These are phyloP conservation scores for Bellardia bayeri DNA, from an alignment of 2,888 invertebrate genomes.

Conservation along the genomic window DNA sequence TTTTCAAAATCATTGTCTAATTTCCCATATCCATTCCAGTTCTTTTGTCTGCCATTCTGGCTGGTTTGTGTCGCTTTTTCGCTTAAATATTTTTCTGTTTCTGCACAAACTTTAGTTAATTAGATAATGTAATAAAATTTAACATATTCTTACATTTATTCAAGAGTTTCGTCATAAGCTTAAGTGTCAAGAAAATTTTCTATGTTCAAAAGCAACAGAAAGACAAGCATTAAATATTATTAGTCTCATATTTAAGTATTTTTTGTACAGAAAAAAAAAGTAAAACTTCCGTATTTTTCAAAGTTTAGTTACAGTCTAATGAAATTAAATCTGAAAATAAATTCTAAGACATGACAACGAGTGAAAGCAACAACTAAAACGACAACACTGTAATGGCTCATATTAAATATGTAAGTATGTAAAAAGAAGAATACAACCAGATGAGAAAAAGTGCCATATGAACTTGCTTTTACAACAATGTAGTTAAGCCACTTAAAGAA, in stretches of 20 bases:
- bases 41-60: background rate
- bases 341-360: conserved; percentile 27
- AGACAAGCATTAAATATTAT: background rate
- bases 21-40: background rate
- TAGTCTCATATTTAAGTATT: conserved; percentile 3
- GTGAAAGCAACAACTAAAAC: background rate
- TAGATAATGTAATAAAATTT: conserved; percentile 1
- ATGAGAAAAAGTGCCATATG: conserved; percentile 20
- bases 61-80: background rate
- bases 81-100: background rate
- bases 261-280: background rate
- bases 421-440: background rate
- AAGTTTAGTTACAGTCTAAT: conserved; percentile 31
- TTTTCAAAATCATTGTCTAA: too few species aligned
- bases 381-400: background rate
- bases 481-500: conserved; percentile 34
- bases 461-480: conserved; percentile 31
- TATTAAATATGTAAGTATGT: background rate
- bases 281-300: background rate
- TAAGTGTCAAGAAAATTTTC: conserved; percentile 32
- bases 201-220: conserved; percentile 16
- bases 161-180: conserved; percentile 39
- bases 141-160: conserved; percentile 28
- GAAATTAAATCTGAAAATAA: conserved; percentile 37
- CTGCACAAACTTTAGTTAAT: conserved; percentile 2